phyloP scores from a whole-genome alignment of 2,113 vertebrate species.

The Theropithecus gelada region DNA sequence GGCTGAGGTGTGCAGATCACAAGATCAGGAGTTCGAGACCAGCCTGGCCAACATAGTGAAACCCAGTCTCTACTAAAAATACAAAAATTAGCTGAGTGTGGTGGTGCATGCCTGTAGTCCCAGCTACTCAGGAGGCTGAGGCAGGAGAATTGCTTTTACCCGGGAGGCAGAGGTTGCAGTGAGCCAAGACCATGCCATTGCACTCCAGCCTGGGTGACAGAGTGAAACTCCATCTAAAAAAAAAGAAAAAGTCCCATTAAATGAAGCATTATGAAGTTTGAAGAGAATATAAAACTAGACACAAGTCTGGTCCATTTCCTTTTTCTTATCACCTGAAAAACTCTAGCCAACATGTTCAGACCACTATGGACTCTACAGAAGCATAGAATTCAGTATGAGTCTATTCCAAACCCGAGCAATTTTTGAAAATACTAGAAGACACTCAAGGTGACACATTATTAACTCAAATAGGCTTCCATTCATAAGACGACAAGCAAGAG shows the following conservation, averaged over 20 bases:
- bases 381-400: neutral
- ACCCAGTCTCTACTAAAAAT: too few relatives aligned
- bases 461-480: neutral
- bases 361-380: neutral
- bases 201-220: too few relatives aligned
- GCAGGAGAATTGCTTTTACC: too few relatives aligned
- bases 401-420: neutral
- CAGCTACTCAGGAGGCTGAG: too few relatives aligned
- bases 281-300: neutral
- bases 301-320: neutral
- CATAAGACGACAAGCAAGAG: neutral
- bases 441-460: neutral
- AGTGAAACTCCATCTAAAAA: too few relatives aligned
- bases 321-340: neutral
- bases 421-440: neutral
- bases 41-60: too few relatives aligned
- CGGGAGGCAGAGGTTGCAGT: too few relatives aligned
- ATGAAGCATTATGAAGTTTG: slow-evolving; percentile 6
- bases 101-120: too few relatives aligned
- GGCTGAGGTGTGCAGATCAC: too few relatives aligned
- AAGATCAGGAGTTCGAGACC: too few relatives aligned
- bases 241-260: neutral
- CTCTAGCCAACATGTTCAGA: neutral
- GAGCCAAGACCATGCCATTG: too few relatives aligned
- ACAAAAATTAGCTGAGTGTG: too few relatives aligned